Conservation (phyloP, 1,140 invertebrate species). For the Brachionus sp. region DNA sequence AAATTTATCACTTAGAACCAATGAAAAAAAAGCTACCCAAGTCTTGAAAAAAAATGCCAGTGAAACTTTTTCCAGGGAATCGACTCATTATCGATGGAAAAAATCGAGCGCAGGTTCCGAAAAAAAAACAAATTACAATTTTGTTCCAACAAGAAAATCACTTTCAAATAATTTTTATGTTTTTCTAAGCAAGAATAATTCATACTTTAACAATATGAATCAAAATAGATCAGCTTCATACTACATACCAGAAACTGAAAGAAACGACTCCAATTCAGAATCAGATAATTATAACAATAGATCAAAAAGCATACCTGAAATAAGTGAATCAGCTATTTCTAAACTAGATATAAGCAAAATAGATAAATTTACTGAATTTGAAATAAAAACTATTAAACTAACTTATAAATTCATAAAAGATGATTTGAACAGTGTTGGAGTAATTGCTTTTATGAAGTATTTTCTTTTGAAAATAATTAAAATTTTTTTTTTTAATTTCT, state of each 20-base stretch:
- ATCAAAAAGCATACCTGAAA: neutral
- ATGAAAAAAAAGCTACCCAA: neutral
- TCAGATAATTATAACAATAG: neutral
- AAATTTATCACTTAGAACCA: neutral
- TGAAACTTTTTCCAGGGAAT: neutral
- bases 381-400: constrained; percentile 8
- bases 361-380: neutral
- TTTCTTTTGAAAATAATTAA: neutral
- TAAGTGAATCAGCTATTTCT: neutral
- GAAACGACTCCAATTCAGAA: no score
- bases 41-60: neutral
- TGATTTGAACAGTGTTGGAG: constrained; percentile 41
- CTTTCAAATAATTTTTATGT: constrained; percentile 28
- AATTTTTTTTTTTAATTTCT: neutral
- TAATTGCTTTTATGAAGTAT: constrained; percentile 44
- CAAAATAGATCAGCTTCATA: neutral
- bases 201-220: neutral
- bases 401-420: constrained; percentile 41
- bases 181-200: neutral
- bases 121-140: neutral
- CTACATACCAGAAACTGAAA: neutral
- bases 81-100: neutral
- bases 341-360: neutral
- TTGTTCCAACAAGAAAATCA: neutral
- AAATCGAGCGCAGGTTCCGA: neutral